phyloP scores from a whole-genome alignment of 1,140 invertebrate species.

The Rhagoletis pomonella region DNA sequence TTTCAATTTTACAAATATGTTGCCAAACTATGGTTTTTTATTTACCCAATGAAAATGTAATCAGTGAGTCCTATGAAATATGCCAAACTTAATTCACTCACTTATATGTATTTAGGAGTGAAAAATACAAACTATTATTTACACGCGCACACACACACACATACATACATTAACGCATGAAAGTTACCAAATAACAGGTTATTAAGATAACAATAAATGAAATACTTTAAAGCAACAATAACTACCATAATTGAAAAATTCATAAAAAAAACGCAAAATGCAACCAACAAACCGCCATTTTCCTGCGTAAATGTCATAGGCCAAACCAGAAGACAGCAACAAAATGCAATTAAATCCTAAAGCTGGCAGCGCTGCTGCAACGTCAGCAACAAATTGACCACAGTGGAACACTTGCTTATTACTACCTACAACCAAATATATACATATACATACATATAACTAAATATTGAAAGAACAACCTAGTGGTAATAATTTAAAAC shows the following conservation, averaged over 20 bases:
- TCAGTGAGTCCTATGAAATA: constrained; percentile 36
- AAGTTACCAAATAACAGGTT: background rate
- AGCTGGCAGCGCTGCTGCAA: constrained; percentile 57
- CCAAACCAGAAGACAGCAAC: constrained; percentile 47
- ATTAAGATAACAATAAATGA: background rate
- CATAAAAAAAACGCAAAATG: constrained; percentile 1
- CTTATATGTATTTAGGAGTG: background rate
- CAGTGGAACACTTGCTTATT: constrained; percentile 33
- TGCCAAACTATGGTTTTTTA: no score
- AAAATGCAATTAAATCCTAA: constrained; percentile 53
- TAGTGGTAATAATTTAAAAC: constrained; percentile 67
- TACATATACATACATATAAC: constrained; percentile 19
- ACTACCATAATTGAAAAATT: constrained; percentile 34
- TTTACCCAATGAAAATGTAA: background rate
- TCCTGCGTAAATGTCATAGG: constrained; percentile 47
- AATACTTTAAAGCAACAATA: constrained; percentile 51
- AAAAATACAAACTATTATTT: background rate
- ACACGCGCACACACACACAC: background rate
- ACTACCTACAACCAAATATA: constrained; percentile 57
- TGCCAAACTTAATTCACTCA: background rate
- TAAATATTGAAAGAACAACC: constrained; percentile 59
- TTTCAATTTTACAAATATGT: no score
- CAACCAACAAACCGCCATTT: constrained; percentile 13
- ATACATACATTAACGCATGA: background rate
- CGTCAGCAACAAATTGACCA: constrained; percentile 22